phyloP scores from a whole-genome alignment of 2,888 invertebrate genomes.

The Cryptocephalus moraei region DNA sequence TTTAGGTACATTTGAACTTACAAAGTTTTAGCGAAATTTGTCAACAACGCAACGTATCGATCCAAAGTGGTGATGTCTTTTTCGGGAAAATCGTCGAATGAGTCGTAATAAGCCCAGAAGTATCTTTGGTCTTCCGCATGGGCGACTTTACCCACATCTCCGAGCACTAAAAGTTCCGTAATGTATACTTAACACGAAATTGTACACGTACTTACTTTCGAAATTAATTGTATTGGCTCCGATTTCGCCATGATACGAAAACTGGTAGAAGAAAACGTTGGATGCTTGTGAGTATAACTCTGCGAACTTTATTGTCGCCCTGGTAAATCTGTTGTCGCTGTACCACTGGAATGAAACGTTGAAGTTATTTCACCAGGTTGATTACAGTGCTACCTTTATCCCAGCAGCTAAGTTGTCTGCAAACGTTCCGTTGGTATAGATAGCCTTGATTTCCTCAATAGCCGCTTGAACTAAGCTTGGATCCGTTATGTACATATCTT shows the following conservation, averaged over 20 bases:
- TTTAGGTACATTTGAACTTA: slow-evolving; percentile 4
- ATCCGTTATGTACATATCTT: slow-evolving; percentile 11
- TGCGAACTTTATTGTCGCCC: slow-evolving; percentile 12
- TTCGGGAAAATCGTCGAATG: neutral
- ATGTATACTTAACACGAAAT: no score
- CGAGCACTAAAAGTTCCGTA: no score
- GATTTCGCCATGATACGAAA: slow-evolving; percentile 11
- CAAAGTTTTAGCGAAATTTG: slow-evolving; percentile 12
- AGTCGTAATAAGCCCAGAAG: slow-evolving; percentile 8
- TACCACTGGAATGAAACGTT: slow-evolving; percentile 8
- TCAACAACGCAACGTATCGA: slow-evolving; percentile 7
- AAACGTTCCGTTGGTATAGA: slow-evolving; percentile 12
- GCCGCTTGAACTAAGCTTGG: slow-evolving; percentile 2
- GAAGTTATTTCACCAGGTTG: neutral
- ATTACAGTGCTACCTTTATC: slow-evolving; percentile 7
- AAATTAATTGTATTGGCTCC: slow-evolving; percentile 3
- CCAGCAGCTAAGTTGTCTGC: slow-evolving; percentile 9
- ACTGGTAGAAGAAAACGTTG: slow-evolving; percentile 13
- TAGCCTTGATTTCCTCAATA: slow-evolving; percentile 10
- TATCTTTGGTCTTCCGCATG: slow-evolving; percentile 16
- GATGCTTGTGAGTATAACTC: slow-evolving; percentile 10
- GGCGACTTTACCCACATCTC: slow-evolving; percentile 4
- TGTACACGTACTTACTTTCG: slow-evolving; percentile 8
- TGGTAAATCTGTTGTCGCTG: slow-evolving; percentile 12
- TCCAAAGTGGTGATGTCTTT: slow-evolving; percentile 1